A percentile compares a stretch with the other conserved stretches of the same genome.
phyloP scores from a whole-genome alignment of 2,113 vertebrate genomes.

The Chloropsis hardwickii region DNA sequence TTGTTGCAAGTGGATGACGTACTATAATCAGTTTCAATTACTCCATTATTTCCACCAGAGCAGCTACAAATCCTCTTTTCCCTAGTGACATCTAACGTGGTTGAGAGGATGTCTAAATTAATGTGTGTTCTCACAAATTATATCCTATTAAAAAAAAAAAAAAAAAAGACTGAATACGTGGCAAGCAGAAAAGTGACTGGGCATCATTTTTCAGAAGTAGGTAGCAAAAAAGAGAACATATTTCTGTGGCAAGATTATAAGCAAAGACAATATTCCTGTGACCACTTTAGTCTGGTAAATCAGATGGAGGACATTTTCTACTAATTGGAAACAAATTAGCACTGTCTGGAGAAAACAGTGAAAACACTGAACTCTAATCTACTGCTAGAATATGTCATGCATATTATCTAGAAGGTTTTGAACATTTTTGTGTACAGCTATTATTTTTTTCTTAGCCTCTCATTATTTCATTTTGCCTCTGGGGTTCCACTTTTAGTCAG shows the following conservation, averaged over 20 bases:
- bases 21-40: constrained; percentile 33
- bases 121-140: background rate
- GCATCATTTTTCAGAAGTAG: background rate
- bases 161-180: background rate
- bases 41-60: constrained; percentile 8
- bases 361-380: constrained; percentile 48
- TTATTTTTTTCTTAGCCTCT: constrained; percentile 39
- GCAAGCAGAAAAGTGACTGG: background rate
- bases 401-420: constrained; percentile 22
- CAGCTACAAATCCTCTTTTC: background rate
- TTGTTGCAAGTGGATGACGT: constrained; percentile 25
- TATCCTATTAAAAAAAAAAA: background rate
- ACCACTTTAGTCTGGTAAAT: constrained; percentile 47
- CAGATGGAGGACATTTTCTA: constrained; percentile 60
- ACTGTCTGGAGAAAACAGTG: constrained; percentile 68
- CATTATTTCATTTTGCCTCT: constrained; percentile 65
- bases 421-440: constrained; percentile 20
- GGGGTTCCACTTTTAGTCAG: constrained; percentile 56
- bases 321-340: constrained; percentile 76
- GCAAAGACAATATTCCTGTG: constrained; percentile 22
- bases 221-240: background rate
- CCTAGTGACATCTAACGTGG: background rate
- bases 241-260: constrained; percentile 38
- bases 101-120: background rate
- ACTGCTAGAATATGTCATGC: background rate